Evolutionary conservation across 2,113 vertebrate genomes (phyloP).

Genomic region (Orthonyx spaldingii): DNA sequence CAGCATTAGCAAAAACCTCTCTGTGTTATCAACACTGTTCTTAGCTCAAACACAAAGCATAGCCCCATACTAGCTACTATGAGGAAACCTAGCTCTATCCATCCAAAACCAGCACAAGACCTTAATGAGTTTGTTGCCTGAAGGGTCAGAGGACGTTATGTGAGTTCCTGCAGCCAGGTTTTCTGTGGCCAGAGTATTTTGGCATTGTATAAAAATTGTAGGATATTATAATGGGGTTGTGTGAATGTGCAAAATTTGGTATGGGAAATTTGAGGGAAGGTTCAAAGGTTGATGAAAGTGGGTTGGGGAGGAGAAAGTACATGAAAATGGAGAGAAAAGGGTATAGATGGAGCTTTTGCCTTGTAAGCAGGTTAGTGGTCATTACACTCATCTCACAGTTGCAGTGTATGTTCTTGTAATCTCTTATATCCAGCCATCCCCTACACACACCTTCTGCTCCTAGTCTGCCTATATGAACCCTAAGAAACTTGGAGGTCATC

Average conservation of each 20-base stretch:
- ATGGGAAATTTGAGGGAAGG: background rate
- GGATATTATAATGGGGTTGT: background rate
- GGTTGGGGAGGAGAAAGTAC: background rate
- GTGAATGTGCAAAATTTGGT: background rate
- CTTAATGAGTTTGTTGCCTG: background rate
- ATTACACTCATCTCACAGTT: background rate
- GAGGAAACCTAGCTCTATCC: background rate
- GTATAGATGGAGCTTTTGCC: background rate
- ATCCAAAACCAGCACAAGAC: background rate
- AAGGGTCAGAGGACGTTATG: background rate
- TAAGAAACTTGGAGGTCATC: background rate
- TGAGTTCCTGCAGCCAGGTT: background rate
- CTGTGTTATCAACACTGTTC: background rate
- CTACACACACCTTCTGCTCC: background rate
- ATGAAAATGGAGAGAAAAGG: background rate
- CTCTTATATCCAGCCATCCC: background rate
- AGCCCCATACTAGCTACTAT: background rate
- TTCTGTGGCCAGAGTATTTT: background rate
- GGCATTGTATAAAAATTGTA: background rate
- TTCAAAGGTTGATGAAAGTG: background rate
- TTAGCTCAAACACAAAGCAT: background rate
- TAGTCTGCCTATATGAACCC: background rate
- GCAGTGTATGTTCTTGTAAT: background rate
- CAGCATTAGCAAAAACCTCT: background rate
- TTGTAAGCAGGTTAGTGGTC: background rate